A percentile compares a stretch with the other conserved stretches of the same genome.
Conservation (phyloP, 2,113 vertebrate species). For the Eonycteris spelaea region DNA sequence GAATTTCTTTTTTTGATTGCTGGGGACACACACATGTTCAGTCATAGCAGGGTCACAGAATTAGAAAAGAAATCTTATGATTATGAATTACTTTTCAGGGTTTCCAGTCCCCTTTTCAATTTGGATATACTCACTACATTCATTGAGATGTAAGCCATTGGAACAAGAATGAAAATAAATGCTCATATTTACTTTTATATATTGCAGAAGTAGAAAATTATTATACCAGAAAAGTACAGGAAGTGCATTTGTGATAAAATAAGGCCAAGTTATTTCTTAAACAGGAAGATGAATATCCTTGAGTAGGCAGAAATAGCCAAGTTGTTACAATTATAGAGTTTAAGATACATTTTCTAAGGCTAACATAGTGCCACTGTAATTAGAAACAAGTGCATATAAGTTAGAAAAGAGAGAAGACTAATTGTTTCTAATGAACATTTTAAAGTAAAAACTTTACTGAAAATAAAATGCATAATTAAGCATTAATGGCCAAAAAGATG, state of each 20-base stretch:
- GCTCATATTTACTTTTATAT: not conserved
- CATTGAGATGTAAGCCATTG: not conserved
- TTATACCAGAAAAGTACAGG: not conserved
- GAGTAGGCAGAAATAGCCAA: conserved; percentile 15
- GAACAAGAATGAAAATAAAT: conserved; percentile 11
- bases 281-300: conserved; percentile 5
- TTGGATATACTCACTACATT: not conserved
- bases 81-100: not conserved
- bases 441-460: conserved; percentile 78
- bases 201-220: not conserved
- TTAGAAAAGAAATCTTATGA: not conserved
- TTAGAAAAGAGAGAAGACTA: conserved; percentile 72
- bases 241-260: conserved; percentile 22
- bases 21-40: not conserved
- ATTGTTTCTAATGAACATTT: conserved; percentile 79
- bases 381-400: conserved; percentile 79
- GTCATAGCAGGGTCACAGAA: not conserved
- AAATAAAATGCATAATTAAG: conserved; percentile 83
- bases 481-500: conserved; percentile 77
- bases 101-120: not conserved
- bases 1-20: not conserved
- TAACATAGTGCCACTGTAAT: conserved; percentile 74
- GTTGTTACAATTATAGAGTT: conserved; percentile 46
- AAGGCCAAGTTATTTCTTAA: conserved; percentile 5
- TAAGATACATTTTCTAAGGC: conserved; percentile 66